phyloP scores from a whole-genome alignment of 1,140 invertebrate genomes.

The Pachypsylla venusta region DNA sequence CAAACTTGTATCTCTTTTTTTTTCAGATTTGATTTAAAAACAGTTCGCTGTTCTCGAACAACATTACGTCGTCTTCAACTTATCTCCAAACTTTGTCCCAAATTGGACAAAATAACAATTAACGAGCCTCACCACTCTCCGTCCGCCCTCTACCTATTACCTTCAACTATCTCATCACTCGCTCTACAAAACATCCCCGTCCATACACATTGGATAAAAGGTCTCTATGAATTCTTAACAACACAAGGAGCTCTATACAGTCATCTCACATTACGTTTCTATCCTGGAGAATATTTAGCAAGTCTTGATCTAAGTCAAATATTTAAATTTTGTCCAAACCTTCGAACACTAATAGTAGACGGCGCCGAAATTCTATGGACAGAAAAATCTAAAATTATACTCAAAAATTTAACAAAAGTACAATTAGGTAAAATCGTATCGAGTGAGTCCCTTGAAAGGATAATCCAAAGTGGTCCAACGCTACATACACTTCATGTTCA shows the following conservation, averaged over 20 bases:
- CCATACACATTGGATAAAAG: slow-evolving; percentile 30
- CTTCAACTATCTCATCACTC: slow-evolving; percentile 30
- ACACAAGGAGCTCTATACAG: slow-evolving; percentile 29
- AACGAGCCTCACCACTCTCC: slow-evolving; percentile 33
- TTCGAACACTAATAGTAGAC: slow-evolving; percentile 29
- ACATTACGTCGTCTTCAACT: slow-evolving; percentile 30
- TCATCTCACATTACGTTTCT: slow-evolving; percentile 31
- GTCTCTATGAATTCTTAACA: slow-evolving; percentile 32
- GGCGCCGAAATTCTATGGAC: slow-evolving; percentile 31
- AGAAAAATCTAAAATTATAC: slow-evolving; percentile 24
- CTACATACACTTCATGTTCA: slow-evolving; percentile 31
- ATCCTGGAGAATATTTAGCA: slow-evolving; percentile 25
- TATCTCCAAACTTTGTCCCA: slow-evolving; percentile 32
- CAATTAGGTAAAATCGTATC: slow-evolving; percentile 31
- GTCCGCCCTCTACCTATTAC: slow-evolving; percentile 30
- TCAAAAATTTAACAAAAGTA: slow-evolving; percentile 29
- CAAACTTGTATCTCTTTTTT: too few species aligned
- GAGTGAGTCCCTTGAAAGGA: slow-evolving; percentile 28
- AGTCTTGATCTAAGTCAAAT: slow-evolving; percentile 31
- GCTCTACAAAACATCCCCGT: slow-evolving; percentile 32
- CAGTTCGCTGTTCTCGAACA: slow-evolving; percentile 30
- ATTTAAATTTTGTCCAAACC: slow-evolving; percentile 29
- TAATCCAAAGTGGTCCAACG: slow-evolving; percentile 30
- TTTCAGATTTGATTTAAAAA: slow-evolving; percentile 28
- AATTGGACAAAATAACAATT: slow-evolving; percentile 32